Evolutionary conservation across 2,888 invertebrate species (phyloP), one percentile per base, ranked within the genome.

Genomic region (Pammene fasciana): DNA sequence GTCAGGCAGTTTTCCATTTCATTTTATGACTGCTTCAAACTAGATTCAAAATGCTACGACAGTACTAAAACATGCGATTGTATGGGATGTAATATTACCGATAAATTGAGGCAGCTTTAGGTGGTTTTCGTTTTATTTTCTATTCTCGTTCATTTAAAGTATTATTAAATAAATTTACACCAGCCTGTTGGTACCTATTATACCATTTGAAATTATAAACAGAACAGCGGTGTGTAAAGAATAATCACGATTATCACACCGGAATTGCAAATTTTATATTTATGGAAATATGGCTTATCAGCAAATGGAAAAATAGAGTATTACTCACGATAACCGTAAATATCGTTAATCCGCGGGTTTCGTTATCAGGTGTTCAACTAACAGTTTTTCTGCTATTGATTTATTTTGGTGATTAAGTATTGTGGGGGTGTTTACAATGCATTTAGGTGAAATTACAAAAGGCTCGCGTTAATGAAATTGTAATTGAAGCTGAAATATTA

Each of bases 1-100:
- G 18, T 64, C 64, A 64, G 64, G 36, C 41, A 41, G 46, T 66
- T 54, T 56, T 60, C 45, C 26, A 61, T 67, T 66, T 67, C 38
- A 38, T 55, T 60, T 61, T 55, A 54, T 67, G 45, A 54, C 4
- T 16, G 60, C 18, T 46, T 18, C 54, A 67, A 67, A 67, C n/a
- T 54, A 16, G 36, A 67, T 61, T 55, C 14, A 38, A 52, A 46
- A 16, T 10, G 45, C 45, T 13, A 13, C 41, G 52, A 9, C 38
- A 43, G n/a, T 50, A 10, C 43, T 36, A 18, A 60, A 18, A 60
- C 36, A 67, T 6, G 60, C 54, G 46, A 54, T 45, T 2, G 14
- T 14, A 46, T 5, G 18, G 43, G 26, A 41, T 45, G 10, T 48
- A 13, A 18, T 11, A 48, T 6, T 14, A 8, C 48, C 9, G 26